Base-by-base conservation (phyloP, 2,888 invertebrate species). In the Mesochorus sp. region DNA sequence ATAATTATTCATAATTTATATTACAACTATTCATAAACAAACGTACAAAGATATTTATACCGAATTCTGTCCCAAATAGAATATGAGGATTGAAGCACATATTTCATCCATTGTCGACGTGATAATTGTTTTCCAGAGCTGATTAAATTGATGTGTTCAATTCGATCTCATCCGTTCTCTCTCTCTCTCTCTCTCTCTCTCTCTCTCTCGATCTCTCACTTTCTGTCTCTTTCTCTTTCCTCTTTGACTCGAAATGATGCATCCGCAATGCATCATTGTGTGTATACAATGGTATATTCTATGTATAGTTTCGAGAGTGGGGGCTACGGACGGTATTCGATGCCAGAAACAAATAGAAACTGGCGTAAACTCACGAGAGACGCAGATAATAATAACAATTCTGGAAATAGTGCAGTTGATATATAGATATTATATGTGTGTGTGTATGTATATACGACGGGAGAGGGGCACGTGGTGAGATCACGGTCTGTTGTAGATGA, bases 311-410 rank as follows among this genome's bases (percentile, higher is more conserved):
- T 21, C 39, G 51, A 34, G 59, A 53, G 61, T 47, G 19, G 49
- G 26, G 47, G 53, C 53, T 51, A 51, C 67, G 28, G 31, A 44
- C 24, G 67, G 19, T 72, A n/a, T 67, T 53, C 28, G 70, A 64
- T 79, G 74, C 64, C 51, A 66, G 64, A 71, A 79, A 75, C 71
- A 75, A 75, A 79, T 79, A 42, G 71, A 80, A 80, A 66, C 73
- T 59, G 55, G 55, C 76, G 76, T 79, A 76, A 80, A 76, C 80
- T 68, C 67, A n/a, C n/a, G 72, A 42, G 78, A 70, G 75, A 70
- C 21, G 19, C 62, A 68, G 75, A 79, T 77, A 79, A 83, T 83
- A 83, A 83, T 82, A 83, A 82, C 76, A 70, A 79, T 77, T 79
- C 82, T 74, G 71, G 76, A 83, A 83, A 81, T 83, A 80, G 81